Base-by-base conservation (phyloP, 2,113 vertebrate species). In the Dromas ardeola region DNA sequence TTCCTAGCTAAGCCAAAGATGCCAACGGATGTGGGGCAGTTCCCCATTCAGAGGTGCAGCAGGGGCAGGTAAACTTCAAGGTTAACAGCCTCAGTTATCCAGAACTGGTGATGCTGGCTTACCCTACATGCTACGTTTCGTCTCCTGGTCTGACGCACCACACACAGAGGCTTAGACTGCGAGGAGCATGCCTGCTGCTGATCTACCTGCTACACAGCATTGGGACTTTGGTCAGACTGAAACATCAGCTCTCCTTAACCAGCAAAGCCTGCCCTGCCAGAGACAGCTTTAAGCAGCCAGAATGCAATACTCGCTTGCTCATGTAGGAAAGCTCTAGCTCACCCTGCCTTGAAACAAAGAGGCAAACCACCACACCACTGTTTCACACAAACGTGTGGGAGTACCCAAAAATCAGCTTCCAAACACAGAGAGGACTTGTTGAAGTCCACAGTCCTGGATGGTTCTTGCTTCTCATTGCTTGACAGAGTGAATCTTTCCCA, bases 171-270 rank as follows among this genome's bases (percentile, higher is more conserved):
- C 50, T 78, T 19, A 17, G 29, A 50, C 21, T 15, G 29, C 0
- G 1, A 71, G 30, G 50, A 80, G 17, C 12, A 3, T 0, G 3
- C 10, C 40, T 61, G 71, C 34, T 2, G 0, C 58, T 23, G 38
- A 65, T 23, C 63, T 36, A 32, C 20, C 32, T 55, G 40, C 58
- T 42, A 49, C 4, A 0, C 25, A 58, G 62, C 18, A 22, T 0
- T 25, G 47, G 50, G 42, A n/a, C 45, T 67, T 34, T 3, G 29
- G 32, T 40, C 11, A 32, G 72, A 56, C 0, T n/a, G 72, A 78
- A 87, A 56, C 6, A 32, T 34, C 49, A 76, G 29, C 36, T 69
- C 29, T 88, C 26, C 43, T 58, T 34, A 84, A 62, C 9, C 73
- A 83, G 53, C 32, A 73, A 83, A 62, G 53, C 58, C 40, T 49